These are phyloP conservation scores for Urophycis tenuis DNA, from an alignment of 2,797 vertebrate species.

Conservation along the genomic window DNA sequence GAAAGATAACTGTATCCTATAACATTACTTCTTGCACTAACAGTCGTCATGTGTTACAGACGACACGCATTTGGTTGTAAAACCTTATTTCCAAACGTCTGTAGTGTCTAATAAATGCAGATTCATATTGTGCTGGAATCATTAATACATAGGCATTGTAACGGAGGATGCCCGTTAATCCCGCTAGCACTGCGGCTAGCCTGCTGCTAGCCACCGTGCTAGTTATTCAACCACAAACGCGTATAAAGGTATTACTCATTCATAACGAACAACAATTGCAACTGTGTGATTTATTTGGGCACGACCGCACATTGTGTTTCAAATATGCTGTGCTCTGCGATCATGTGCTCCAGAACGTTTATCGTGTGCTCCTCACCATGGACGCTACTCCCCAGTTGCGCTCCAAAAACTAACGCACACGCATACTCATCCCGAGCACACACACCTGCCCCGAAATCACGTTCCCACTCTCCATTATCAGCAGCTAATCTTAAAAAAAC, in stretches of 20 bases:
- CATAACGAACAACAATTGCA: neutral
- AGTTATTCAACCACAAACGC: neutral
- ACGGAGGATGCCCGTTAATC: neutral
- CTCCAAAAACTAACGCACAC: neutral
- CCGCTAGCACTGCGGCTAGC: neutral
- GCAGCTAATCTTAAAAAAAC: neutral
- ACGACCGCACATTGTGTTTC: neutral
- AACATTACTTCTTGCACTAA: neutral
- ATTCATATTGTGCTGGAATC: neutral
- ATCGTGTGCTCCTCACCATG: neutral
- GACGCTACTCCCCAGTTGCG: neutral
- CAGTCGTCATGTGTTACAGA: neutral
- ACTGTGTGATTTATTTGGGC: neutral
- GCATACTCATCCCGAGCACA: neutral
- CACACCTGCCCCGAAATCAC: neutral
- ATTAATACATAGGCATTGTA: neutral
- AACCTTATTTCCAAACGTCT: neutral
- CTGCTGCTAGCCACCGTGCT: neutral
- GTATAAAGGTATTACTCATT: neutral
- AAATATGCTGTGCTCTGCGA: neutral
- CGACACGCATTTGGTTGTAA: neutral
- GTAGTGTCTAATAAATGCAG: neutral
- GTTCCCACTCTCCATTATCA: neutral
- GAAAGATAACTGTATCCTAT: neutral
- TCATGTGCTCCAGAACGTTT: neutral